Conservation (phyloP, 2,888 invertebrate genomes). For the Drosophila austrosaltans region DNA sequence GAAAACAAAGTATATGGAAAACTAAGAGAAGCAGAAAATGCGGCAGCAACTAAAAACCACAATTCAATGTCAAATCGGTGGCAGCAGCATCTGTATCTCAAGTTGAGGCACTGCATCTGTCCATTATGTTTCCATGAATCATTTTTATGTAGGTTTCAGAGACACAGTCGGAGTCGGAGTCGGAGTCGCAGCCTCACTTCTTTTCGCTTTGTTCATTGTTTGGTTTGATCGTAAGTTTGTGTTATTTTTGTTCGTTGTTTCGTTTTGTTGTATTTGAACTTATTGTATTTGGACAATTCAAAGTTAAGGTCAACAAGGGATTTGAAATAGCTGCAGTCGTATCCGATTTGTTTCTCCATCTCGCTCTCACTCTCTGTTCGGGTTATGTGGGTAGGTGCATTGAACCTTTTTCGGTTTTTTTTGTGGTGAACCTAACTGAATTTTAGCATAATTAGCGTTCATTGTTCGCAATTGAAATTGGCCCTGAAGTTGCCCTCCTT, state of each 20-base stretch:
- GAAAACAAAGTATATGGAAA: constrained; percentile 34
- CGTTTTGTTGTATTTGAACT: constrained; percentile 49
- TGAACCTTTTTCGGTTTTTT: constrained; percentile 53
- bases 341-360: constrained; percentile 12
- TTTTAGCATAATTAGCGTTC: constrained; percentile 70
- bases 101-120: constrained; percentile 36
- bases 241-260: constrained; percentile 21
- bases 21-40: constrained; percentile 45
- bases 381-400: constrained; percentile 53
- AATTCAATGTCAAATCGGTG: constrained; percentile 80
- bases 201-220: constrained; percentile 47
- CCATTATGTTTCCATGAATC: constrained; percentile 45
- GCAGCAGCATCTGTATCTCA: constrained; percentile 57
- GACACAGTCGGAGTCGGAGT: background rate
- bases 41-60: constrained; percentile 73
- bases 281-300: constrained; percentile 75
- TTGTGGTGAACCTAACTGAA: constrained; percentile 28
- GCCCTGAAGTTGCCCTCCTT: constrained; percentile 50
- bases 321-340: constrained; percentile 70
- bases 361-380: background rate
- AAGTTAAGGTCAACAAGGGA: constrained; percentile 79
- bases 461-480: constrained; percentile 60
- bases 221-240: constrained; percentile 15
- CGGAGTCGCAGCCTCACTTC: constrained; percentile 30
- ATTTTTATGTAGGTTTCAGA: constrained; percentile 42